Evolutionary conservation across 2,797 vertebrate genomes (phyloP).

Genomic region (Naso thynnoides): DNA sequence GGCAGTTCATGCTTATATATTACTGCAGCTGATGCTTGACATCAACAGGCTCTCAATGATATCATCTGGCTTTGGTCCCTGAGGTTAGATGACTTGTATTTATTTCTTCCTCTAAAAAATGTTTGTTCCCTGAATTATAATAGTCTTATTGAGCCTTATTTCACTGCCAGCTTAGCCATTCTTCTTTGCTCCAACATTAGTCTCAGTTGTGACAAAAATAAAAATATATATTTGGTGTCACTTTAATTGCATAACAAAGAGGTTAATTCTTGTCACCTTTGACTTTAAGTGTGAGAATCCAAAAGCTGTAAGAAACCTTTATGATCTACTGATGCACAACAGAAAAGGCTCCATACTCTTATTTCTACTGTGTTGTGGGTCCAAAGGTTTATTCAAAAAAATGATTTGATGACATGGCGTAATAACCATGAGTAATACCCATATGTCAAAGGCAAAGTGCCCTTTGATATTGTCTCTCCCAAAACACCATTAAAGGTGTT

Average conservation of each 20-base stretch:
- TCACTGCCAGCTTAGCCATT: constrained; percentile 16
- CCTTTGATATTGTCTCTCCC: constrained; percentile 59
- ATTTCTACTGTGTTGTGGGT: constrained; percentile 32
- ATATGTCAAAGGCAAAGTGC: constrained; percentile 50
- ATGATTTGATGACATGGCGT: constrained; percentile 43
- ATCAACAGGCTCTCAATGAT: constrained; percentile 64
- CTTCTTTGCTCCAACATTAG: constrained; percentile 59
- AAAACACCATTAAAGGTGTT: constrained; percentile 60
- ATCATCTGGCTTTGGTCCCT: constrained; percentile 71
- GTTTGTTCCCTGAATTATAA: constrained; percentile 65
- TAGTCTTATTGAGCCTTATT: constrained; percentile 68
- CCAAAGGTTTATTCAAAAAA: constrained; percentile 47
- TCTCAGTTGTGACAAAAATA: constrained; percentile 38
- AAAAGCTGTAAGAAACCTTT: constrained; percentile 5
- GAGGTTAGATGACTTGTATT: constrained; percentile 62
- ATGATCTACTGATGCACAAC: constrained; percentile 16
- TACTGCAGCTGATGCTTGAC: constrained; percentile 45
- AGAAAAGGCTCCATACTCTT: constrained; percentile 11
- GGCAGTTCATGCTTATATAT: constrained; percentile 23
- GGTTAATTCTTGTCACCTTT: constrained; percentile 17
- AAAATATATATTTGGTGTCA: constrained; percentile 13
- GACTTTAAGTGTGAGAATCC: constrained; percentile 23
- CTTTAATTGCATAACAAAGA: constrained; percentile 38
- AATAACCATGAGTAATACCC: constrained; percentile 62
- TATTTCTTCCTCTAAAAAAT: constrained; percentile 69